Base-by-base conservation (phyloP, 2,888 invertebrate species). In the Drosophila bunnanda region DNA sequence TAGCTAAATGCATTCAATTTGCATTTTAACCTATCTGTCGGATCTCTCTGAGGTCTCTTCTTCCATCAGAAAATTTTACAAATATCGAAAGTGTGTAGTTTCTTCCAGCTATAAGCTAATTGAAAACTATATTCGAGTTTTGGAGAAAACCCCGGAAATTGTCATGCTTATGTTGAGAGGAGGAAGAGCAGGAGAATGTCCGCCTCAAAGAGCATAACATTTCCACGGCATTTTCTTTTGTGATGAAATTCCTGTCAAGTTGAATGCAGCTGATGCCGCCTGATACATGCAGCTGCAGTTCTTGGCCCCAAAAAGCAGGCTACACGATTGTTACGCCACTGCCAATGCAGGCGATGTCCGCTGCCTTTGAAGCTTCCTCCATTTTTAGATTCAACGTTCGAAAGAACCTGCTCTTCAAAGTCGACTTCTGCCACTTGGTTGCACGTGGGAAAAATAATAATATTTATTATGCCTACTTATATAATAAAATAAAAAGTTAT, bases 51-150 rank as follows among this genome's bases (percentile, higher is more conserved):
- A 15, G 34, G 34, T 34, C 30, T 58, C 57, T 74, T 68, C 73
- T n/a, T n/a, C 68, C 73, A 76, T 79, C 72, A 72, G 36, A 74
- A 77, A 71, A 38, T 57, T 46, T 41, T 30, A 30, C 54, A 32
- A 66, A 46, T 66, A 30, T 52, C 9, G 20, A 22, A 65, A 48
- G 25, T 34, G 7, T 36, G 17, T 15, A 15, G 50, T 48, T 50
- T 32, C 32, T 20, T 4, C 13, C 13, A 50, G 20, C 20, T 9
- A 20, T 50, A 32, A 38, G 38, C 48, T 57, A 71, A 71, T 62
- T 71, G 62, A 71, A 57, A 71, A 70, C 39, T 61, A 50, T 50
- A 32, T 15, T 55, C 25, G 20, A 15, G 25, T 64, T 32, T 39
- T 32, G 15, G 15, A 9, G 38, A 12, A 28, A 38, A n/a, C 13